phyloP scores from a whole-genome alignment of 2,888 invertebrate species.

The Griposia aprilina region DNA sequence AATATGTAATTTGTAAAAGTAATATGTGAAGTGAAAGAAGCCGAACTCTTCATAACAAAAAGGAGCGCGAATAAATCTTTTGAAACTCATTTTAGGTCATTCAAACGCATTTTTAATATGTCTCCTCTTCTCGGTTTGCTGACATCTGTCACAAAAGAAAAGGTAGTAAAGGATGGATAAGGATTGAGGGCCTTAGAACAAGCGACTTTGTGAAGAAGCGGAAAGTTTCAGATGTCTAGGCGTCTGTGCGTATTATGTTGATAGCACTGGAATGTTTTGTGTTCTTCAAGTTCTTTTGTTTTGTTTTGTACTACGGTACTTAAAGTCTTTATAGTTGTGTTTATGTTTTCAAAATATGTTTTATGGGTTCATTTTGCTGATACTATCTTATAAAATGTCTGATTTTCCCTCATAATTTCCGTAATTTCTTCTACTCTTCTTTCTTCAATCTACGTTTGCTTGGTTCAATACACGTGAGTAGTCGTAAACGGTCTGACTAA shows the following conservation, averaged over 20 bases:
- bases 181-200: constrained; percentile 64
- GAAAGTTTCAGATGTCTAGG: constrained; percentile 8
- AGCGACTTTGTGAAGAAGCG: constrained; percentile 50
- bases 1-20: constrained; percentile 50
- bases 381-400: neutral
- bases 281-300: constrained; percentile 6
- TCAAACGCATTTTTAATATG: constrained; percentile 83
- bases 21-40: constrained; percentile 58
- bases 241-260: neutral
- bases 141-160: constrained; percentile 82
- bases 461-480: neutral
- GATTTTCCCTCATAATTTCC: neutral
- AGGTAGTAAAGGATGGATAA: constrained; percentile 72
- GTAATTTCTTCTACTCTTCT: neutral
- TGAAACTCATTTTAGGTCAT: constrained; percentile 75
- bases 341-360: neutral
- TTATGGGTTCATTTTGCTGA: neutral
- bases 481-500: neutral
- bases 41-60: constrained; percentile 56
- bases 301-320: neutral
- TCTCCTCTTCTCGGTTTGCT: constrained; percentile 78
- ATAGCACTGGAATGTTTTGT: neutral
- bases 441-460: too few species aligned
- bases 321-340: neutral
- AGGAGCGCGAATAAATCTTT: constrained; percentile 64